Evolutionary conservation across 1,140 invertebrate species (phyloP), one percentile per base, ranked within the genome.

Genomic region (Mycetomoellerius zeteki): DNA sequence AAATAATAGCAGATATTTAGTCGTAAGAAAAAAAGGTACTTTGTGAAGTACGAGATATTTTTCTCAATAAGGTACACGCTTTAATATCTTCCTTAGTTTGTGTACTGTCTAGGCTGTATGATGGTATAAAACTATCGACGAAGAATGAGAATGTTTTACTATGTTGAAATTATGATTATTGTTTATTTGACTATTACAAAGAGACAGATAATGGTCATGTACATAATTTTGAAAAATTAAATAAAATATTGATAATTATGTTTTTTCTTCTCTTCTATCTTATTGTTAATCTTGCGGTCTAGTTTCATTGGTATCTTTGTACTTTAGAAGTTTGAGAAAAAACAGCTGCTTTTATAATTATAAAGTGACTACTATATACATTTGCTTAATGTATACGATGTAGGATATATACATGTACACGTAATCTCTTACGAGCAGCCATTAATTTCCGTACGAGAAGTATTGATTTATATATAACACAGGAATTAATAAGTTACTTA

Each of bases 241-340:
- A 94, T 94, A 94, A 94, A 94, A 93, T 85, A 93, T 94, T 91
- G 92, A 94, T 93, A 94, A 93, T 93, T 92, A 90, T 94, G 93
- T 92, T 94, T 94, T 47, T 27, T 50, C 21, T 47, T 50, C 10
- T 69, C 21, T 69, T 69, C 12, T 93, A 93, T 24, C 89, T 92
- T 92, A 93, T 43, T 43, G 2, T 43, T 43, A 71, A 69, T 19
- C 69, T 91, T 67, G 73, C 54, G 33, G 67, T 88, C 47, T 88
- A 88, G 50, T 84, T 84, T 82, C 30, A 84, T 78, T 82, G 21
- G 60, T 47, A 37, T 76, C 60, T 85, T 85, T 86, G 85, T 78
- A 80, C 54, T 78, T 54, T 75, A 12, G 16, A 43, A 73, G 8
- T 14, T 60, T 69, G 0, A 33, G 16, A 84, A 24, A 24, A 50